Evolutionary conservation across 2,888 invertebrate genomes (phyloP), one percentile per base, ranked within the genome.

Genomic region (Adineta ricciae): DNA sequence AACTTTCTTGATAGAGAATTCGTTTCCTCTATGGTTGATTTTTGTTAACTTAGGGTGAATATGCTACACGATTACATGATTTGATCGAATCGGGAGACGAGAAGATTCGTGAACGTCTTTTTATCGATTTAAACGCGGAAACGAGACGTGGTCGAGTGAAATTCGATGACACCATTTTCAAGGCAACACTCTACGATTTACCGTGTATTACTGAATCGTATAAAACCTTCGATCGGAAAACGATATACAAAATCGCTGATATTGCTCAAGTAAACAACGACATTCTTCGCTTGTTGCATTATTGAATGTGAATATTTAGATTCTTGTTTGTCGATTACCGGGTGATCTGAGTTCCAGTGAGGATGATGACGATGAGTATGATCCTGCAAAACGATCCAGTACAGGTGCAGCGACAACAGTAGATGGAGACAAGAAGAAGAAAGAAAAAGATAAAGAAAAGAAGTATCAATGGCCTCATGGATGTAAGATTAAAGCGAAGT

Each of bases 171-270:
- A 83, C 83, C 49, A 72, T 83, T 9, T 83, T 85, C 24, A 73
- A 85, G 16, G 85, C 83, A 52, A 46, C 83, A 14, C 72, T 86
- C 8, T 93, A 96, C 0, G 97, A 98, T 90, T 90, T 97, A 83
- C 97, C 97, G 0, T 95, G 95, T 9, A 92, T 97, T 14, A 93
- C 96, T 27, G 97, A 99, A 91, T 95, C 96, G 0, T 91, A 95
- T 85, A 99, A 99, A 92, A 97, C 97, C 0, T 95, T 97, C 85
- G 99, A 99, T 90, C 94, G 93, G 87, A 98, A 97, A 91, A 96
- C 95, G 88, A 95, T 98, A 88, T 99, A 98, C 89, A 99, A 99
- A 92, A 95, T 97, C 1, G 96, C 97, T 0, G 98, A 99, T 90
- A 93, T 99, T 87, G 95, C 95, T 88, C 98, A 97, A 92, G 93